Evolutionary conservation across 2,888 invertebrate genomes (phyloP).

Genomic region (Drosophila macrospina): DNA sequence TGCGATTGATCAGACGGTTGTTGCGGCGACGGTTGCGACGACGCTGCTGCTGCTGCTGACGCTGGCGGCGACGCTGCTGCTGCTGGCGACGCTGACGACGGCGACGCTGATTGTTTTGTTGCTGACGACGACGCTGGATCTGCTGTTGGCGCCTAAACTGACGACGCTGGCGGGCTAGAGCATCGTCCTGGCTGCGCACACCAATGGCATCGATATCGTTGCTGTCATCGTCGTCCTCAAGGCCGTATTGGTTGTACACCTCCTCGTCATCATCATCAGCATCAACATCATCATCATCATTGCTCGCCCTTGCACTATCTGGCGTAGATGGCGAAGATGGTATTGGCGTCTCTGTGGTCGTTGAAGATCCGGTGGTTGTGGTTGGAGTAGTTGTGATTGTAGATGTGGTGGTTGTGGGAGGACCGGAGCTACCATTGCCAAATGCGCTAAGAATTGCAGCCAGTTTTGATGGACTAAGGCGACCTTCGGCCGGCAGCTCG

Average conservation of each 20-base stretch:
- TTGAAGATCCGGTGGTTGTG: rapidly evolving
- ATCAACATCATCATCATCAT: conserved; percentile 29
- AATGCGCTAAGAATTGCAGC: conserved; percentile 39
- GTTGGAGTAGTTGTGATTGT: not conserved
- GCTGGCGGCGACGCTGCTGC: conserved; percentile 48
- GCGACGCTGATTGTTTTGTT: conserved; percentile 48
- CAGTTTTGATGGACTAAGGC: conserved; percentile 53
- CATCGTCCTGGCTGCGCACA: conserved; percentile 42
- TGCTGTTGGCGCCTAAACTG: conserved; percentile 46
- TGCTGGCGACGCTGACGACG: conserved; percentile 56
- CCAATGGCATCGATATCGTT: not conserved
- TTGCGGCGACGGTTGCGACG: conserved; percentile 50
- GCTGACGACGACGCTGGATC: conserved; percentile 48
- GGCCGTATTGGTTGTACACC: conserved; percentile 11
- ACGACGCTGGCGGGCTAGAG: conserved; percentile 41
- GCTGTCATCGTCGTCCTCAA: conserved; percentile 34
- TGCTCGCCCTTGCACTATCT: conserved; percentile 7
- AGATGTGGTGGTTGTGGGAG: conserved; percentile 6
- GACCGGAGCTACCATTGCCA: not conserved
- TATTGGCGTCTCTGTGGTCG: not conserved
- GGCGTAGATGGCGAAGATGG: not conserved
- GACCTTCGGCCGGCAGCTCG: conserved; percentile 57
- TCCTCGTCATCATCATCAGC: conserved; percentile 24
- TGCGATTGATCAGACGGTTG: conserved; percentile 46
- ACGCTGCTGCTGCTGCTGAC: conserved; percentile 48